Evolutionary conservation across 2,888 invertebrate genomes (phyloP).

Genomic region (Acleris cristana): DNA sequence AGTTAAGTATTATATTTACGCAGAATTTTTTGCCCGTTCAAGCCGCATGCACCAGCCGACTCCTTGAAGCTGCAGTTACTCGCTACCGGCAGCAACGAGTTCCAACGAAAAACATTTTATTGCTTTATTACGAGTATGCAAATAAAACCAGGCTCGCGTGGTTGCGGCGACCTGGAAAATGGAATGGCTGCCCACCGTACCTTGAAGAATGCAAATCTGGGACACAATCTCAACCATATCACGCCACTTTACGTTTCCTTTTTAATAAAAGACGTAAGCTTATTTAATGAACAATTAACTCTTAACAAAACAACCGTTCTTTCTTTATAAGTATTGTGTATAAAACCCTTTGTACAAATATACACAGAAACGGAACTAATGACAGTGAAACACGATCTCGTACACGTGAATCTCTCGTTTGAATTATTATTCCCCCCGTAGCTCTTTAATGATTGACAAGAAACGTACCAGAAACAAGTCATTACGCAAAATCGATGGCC

Average conservation of each 20-base stretch:
- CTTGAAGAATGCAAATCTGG: constrained; percentile 63
- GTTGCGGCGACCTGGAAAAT: constrained; percentile 58
- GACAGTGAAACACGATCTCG: constrained; percentile 51
- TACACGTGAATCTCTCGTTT: constrained; percentile 43
- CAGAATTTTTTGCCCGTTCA: constrained; percentile 14
- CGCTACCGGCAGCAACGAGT: constrained; percentile 49
- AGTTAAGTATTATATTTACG: constrained; percentile 13
- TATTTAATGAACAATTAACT: constrained; percentile 22
- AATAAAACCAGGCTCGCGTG: constrained; percentile 57
- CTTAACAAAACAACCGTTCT: constrained; percentile 15
- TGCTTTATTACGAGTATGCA: constrained; percentile 64
- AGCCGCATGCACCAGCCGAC: constrained; percentile 4
- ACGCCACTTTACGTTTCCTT: constrained; percentile 44
- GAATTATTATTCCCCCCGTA: constrained; percentile 39
- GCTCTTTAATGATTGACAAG: constrained; percentile 51
- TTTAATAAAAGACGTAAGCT: constrained; percentile 14
- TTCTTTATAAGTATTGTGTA: constrained; percentile 6
- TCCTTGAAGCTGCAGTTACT: constrained; percentile 40
- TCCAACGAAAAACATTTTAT: constrained; percentile 55
- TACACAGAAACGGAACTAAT: constrained; percentile 48
- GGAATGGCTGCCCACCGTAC: constrained; percentile 55
- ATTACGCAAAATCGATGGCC: constrained; percentile 65
- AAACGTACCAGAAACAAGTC: constrained; percentile 54
- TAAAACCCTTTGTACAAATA: constrained; percentile 28
- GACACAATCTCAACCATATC: constrained; percentile 59